phyloP scores from a whole-genome alignment of 1,140 invertebrate genomes.

The Nephila pilipes region DNA sequence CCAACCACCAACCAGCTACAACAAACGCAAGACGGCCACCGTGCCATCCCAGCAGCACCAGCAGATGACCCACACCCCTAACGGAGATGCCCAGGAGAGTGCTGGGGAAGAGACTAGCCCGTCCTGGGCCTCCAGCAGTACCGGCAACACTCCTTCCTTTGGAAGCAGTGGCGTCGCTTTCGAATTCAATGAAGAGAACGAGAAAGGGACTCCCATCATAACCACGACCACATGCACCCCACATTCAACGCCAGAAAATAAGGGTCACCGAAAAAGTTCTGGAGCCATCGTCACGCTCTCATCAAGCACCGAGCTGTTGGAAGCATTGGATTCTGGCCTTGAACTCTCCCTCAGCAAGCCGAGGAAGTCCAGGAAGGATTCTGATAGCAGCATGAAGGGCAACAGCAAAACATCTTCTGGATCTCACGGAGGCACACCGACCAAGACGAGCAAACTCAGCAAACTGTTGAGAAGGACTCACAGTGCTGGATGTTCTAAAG shows the following conservation, averaged over 20 bases:
- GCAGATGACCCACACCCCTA: neutral
- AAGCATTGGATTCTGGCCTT: slow-evolving; percentile 27
- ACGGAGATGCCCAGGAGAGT: slow-evolving; percentile 29
- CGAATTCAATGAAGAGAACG: slow-evolving; percentile 78
- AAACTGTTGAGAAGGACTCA: slow-evolving; percentile 81
- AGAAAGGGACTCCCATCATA: slow-evolving; percentile 55
- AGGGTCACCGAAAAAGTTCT: neutral
- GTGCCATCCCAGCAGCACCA: neutral
- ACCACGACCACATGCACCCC: slow-evolving; percentile 55
- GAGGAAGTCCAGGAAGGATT: slow-evolving; percentile 45
- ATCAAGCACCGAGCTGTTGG: neutral
- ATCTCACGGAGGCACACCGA: slow-evolving; percentile 70
- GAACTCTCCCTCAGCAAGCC: slow-evolving; percentile 33
- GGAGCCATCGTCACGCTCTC: neutral
- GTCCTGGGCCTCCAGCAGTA: slow-evolving; percentile 78
- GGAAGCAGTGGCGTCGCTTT: slow-evolving; percentile 76
- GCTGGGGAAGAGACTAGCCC: slow-evolving; percentile 76
- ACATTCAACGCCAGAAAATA: slow-evolving; percentile 17
- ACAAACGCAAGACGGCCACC: neutral
- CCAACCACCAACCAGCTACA: neutral
- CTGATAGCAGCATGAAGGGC: slow-evolving; percentile 65
- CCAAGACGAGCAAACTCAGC: slow-evolving; percentile 79
- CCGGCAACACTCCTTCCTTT: slow-evolving; percentile 78
- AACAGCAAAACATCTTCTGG: slow-evolving; percentile 61
- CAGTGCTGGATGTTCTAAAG: slow-evolving; percentile 81